Evolutionary conservation across 1,140 invertebrate species (phyloP), one percentile per base, ranked within the genome.

Genomic region (Archivesica marissinica): DNA sequence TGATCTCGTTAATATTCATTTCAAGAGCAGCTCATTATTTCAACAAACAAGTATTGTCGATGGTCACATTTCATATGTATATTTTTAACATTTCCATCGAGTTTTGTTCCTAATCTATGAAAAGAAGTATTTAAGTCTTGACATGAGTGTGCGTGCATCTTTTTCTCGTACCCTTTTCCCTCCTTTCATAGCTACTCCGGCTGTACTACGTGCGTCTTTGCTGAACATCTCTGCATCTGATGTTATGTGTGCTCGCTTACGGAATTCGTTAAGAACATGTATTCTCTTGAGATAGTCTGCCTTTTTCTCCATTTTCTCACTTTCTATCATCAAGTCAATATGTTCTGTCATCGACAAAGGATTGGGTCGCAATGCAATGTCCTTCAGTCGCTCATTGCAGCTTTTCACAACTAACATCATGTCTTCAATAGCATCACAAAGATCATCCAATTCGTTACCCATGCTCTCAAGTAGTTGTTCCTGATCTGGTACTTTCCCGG

Each of bases 271-370:
- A 15, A 77, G 54, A 9, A 59, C 33, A 11, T 77, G 13, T n/a
- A 77, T 59, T 11, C 74, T 28, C 50, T 77, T 20, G 17, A 47
- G 11, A 23, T 35, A 77, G 20, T 72, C 81, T 50, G 28, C 25
- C 25, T 44, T 35, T 28, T 64, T 66, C 25, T 84, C 81, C 6
- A 33, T 15, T 52, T 84, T 47, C 61, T 84, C 64, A 7, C 28
- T 47, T 35, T 75, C 39, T 15, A 84, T 84, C 72, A 84, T 35
- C 15, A 84, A 39, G 28, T 84, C 44, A 20, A 84, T 84, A 47
- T 75, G 56, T n/a, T 84, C 81, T 35, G 56, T 38, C 33, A 47
- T 28, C 9, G 38, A 30, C 0, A 82, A 50, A 17, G 79, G 79
- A 74, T 82, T 54, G 9, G 66, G 79, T 39, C 54, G 30, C 17